Evolutionary conservation across 2,797 vertebrate species (phyloP), one percentile per base, ranked within the genome.

Genomic region (Channallabes apus): DNA sequence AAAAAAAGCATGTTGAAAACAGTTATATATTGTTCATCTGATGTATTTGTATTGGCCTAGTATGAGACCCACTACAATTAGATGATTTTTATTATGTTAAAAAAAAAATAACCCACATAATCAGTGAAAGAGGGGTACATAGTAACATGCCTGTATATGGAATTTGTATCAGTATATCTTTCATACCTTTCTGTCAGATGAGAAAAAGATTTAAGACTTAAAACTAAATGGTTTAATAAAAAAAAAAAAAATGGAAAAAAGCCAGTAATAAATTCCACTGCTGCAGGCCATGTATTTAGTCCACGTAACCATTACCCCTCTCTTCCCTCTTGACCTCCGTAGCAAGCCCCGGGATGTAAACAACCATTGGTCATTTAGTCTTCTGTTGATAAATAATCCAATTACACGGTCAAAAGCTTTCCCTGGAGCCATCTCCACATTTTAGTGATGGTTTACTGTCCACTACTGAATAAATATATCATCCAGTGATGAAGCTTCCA

Each of bases 111-210:
- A 41, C 3, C 0, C 46, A 51, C 46, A 51, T 11, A 51, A 3
- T 2, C 46, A 41, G 46, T 51, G 11, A 51, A 54, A 54, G 12
- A 54, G 51, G 51, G 3, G 0, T 14, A 54, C 51, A 54, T n/a
- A 54, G 2, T 54, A 51, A 14, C 51, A 51, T 51, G 51, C 51
- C 51, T 54, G 12, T 54, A 56, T 54, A 5, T 64, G 67, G 22
- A 38, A 79, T 15, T 61, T 35, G 29, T 32, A 59, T 9, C 73
- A 22, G n/a, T 17, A 65, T 1, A 80, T 90, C 86, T 75, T 92
- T 90, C 94, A 91, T 89, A 88, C 85, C 71, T 75, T 91, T 84
- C 90, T 91, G 91, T 86, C 92, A 91, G 51, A 84, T 18, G 20
- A 85, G 86, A 61, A 89, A 89, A 77, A 35, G 4, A 58, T 32